These are phyloP conservation scores for Aphelenchoides fujianensis DNA, from an alignment of 1,140 invertebrate species.

Conservation along the genomic window DNA sequence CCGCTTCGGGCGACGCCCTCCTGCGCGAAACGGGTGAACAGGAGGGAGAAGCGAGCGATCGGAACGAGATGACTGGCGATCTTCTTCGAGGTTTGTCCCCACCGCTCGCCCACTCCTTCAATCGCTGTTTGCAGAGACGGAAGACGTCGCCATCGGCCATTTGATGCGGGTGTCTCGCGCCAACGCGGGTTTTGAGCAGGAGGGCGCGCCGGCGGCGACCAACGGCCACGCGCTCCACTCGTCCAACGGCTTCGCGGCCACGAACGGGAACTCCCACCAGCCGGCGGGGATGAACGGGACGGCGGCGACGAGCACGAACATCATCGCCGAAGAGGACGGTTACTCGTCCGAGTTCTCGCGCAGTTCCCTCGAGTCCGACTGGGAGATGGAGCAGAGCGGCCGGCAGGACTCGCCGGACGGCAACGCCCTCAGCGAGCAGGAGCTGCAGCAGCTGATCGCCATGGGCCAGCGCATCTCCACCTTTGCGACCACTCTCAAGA, in stretches of 20 bases:
- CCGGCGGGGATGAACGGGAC: constrained; percentile 19
- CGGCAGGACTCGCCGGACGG: not conserved
- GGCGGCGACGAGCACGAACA: constrained; percentile 19
- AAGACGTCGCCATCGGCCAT: not conserved
- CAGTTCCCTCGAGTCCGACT: not conserved
- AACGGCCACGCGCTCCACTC: constrained; percentile 2
- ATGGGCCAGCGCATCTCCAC: constrained; percentile 1
- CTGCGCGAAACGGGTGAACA: not conserved
- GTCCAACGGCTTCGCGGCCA: constrained; percentile 16
- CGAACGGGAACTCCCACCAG: constrained; percentile 1
- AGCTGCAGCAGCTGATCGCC: not conserved
- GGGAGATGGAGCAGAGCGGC: not conserved
- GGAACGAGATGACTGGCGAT: not conserved
- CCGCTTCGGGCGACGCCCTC: not conserved
- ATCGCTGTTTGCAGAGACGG: not conserved
- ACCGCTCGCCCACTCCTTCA: no score
- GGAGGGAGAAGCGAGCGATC: not conserved
- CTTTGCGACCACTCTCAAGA: not conserved
- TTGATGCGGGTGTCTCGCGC: not conserved
- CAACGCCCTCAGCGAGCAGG: not conserved
- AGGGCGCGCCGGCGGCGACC: not conserved
- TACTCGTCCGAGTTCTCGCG: not conserved
- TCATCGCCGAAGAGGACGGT: constrained; percentile 19
- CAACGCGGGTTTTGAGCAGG: not conserved
- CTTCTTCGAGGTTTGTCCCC: not conserved